A percentile compares a stretch with the other conserved stretches of the same genome.
phyloP scores from a whole-genome alignment of 2,797 vertebrate species.

The Momotus momota region DNA sequence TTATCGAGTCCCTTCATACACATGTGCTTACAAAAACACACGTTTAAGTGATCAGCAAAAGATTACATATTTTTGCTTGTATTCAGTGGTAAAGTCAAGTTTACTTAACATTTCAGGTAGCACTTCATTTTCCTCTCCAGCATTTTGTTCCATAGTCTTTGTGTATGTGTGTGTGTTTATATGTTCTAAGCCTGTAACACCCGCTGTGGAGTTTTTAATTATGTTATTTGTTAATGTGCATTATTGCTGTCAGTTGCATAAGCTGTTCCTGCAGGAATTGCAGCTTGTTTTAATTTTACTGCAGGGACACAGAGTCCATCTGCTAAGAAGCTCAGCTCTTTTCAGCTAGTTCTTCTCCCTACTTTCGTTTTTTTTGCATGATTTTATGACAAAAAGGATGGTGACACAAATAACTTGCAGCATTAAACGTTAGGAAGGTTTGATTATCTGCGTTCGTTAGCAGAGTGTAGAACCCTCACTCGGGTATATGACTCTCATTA shows the following conservation, averaged over 20 bases:
- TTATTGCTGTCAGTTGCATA: slow-evolving; percentile 81
- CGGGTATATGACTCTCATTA: neutral
- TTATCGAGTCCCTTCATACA: neutral
- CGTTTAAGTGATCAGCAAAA: too few relatives aligned
- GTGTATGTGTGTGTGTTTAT: neutral
- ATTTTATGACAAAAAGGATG: neutral
- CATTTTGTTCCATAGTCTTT: neutral
- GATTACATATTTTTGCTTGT: too few relatives aligned
- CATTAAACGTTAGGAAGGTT: neutral
- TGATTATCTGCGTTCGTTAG: neutral
- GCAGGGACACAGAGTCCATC: slow-evolving; percentile 45
- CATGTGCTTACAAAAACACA: neutral
- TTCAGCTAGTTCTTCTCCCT: neutral
- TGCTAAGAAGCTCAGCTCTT: slow-evolving; percentile 1
- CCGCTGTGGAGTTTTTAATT: neutral
- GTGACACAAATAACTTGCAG: neutral
- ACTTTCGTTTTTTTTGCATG: neutral
- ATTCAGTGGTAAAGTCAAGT: neutral
- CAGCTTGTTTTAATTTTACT: slow-evolving; percentile 63
- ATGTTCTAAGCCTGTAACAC: neutral
- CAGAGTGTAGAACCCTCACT: neutral
- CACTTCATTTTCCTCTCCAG: neutral
- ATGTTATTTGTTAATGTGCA: neutral
- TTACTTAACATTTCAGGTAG: neutral
- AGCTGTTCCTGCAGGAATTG: slow-evolving; percentile 79